Base-by-base conservation (phyloP, 2,888 invertebrate species). In the Tryphoninae sp. region DNA sequence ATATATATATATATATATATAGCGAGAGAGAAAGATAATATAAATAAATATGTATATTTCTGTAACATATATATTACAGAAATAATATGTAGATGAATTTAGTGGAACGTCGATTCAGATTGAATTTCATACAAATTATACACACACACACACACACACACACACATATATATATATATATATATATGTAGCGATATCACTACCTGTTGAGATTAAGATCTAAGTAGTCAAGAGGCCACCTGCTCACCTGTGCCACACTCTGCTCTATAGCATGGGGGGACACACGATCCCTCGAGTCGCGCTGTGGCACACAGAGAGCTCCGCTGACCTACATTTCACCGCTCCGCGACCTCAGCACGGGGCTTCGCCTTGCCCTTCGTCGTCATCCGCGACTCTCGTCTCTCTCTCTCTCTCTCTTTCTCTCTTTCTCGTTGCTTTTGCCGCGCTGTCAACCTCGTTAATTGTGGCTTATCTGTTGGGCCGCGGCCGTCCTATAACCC, bases 321-420 rank as follows among this genome's bases (percentile, higher is more conserved):
- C 71, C 19, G n/a, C 76, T 82, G 79, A 82, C 82, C 82, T 68
- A 82, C 82, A 80, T 82, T 73, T 76, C 64, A 65, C 68, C 53
- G 77, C 62, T 72, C 62, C 68, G 76, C 77, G 82, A 82, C 80
- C 82, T 82, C 82, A 80, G 64, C 77, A 9, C 80, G 73, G 69
- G 64, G 69, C 79, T 82, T 82, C 76, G 80, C 82, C 82, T 82
- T 82, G 82, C 80, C 82, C 82, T 82, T 82, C 82, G 80, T 80
- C 77, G 80, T 73, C 62, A 64, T 64, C 77, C 68, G 64, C 67
- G 53, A 62, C 71, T 75, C 40, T 51, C 59, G 33, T 33, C 33
- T 33, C 59, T 16, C 55, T 53, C 16, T 19, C 55, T 55, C 7
- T 55, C 16, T 55, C 19, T 55, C 53, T 53, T 19, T 45, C 45